Evolutionary conservation across 2,888 invertebrate genomes (phyloP).

Genomic region (Drepana falcataria): DNA sequence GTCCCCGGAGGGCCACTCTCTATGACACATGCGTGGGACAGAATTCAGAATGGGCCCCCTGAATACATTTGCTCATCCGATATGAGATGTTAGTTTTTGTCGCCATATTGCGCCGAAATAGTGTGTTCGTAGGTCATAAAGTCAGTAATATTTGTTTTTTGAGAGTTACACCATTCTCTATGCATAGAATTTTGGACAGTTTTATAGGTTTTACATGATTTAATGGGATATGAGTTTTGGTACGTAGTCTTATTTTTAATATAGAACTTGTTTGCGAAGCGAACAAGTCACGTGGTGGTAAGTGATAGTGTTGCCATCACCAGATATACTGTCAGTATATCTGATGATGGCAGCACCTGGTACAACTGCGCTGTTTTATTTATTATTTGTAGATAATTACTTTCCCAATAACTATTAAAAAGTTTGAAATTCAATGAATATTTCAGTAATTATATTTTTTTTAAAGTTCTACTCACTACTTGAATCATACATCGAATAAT

Average conservation of each 20-base stretch:
- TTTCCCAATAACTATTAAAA: too few relatives aligned
- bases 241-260: neutral
- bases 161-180: neutral
- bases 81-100: conserved; percentile 67
- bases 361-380: too few relatives aligned
- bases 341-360: too few relatives aligned
- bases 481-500: too few relatives aligned
- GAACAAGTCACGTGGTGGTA: too few relatives aligned
- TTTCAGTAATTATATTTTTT: too few relatives aligned
- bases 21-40: conserved; percentile 69
- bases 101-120: conserved; percentile 46
- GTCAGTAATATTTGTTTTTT: conserved; percentile 9
- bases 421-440: too few relatives aligned
- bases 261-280: too few relatives aligned
- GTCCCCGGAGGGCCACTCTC: conserved; percentile 63
- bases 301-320: too few relatives aligned
- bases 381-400: too few relatives aligned
- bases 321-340: too few relatives aligned
- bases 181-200: conserved; percentile 15
- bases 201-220: conserved; percentile 5
- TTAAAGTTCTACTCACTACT: too few relatives aligned
- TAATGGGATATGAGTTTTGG: neutral
- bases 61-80: conserved; percentile 69
- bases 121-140: conserved; percentile 25
- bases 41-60: conserved; percentile 60